Evolutionary conservation across 2,888 invertebrate genomes (phyloP), one percentile per base, ranked within the genome.

Genomic region (Cistogaster globosa): DNA sequence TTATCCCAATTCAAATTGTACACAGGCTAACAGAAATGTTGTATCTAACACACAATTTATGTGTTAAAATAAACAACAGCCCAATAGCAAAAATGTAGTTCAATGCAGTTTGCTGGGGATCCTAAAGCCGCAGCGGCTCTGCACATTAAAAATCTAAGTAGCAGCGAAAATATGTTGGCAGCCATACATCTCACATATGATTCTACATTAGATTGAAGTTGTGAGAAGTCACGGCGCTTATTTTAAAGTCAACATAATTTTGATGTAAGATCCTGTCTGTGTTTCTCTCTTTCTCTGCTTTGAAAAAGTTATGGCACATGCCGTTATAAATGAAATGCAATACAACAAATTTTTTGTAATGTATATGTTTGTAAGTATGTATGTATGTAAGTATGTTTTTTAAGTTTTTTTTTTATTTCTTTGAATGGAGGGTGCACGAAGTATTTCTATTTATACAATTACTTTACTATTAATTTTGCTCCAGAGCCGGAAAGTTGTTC

Each of bases 41-140:
- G 26, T 1, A 0, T 18, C 0, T 9, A 22, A 36, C 65, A 67
- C 26, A 58, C 16, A 63, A 18, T 18, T 51, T 51, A 51, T 51
- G n/a, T 63, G n/a, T 79, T 69, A 79, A 72, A 62, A 57, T 69
- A 72, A 76, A 83, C 69, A 83, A 53, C 51, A 75, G 36, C 76
- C 77, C 18, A 48, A 42, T 16, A 86, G 45, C 82, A 72, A 86
- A 86, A 90, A 91, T 89, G 88, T 90, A 90, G 89, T 90, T 89
- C 90, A 90, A 88, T 88, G 89, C 89, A 90, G 90, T 90, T 90
- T 90, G 90, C 90, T 90, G 90, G 90, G 91, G 90, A 90, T 90
- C 90, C 84, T 78, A 45, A 12, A 7, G 51, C 38, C 32, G 68
- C 62, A 63, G 78, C 14, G 1, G 12, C 45, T 12, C 12, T 5